Conservation (phyloP, 1,140 invertebrate genomes). For the Ridgeia piscesae region DNA sequence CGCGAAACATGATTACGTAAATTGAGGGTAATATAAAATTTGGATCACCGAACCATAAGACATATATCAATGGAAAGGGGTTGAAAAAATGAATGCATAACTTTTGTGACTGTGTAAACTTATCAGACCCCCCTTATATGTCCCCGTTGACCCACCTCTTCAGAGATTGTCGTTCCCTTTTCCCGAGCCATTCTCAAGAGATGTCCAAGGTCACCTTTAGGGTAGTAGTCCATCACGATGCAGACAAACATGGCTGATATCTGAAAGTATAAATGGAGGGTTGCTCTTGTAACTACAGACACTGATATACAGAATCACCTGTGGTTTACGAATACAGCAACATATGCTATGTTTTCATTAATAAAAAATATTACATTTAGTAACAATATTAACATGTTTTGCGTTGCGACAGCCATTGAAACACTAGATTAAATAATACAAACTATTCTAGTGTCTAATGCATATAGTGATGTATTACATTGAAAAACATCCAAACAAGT, state of each 20-base stretch:
- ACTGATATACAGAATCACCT: too few species aligned
- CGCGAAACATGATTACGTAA: too few species aligned
- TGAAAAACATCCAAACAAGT: too few species aligned
- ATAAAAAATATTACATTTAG: slow-evolving; percentile 12
- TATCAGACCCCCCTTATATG: neutral
- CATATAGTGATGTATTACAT: too few species aligned
- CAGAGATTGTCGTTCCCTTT: slow-evolving; percentile 37
- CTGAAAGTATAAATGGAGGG: slow-evolving; percentile 32
- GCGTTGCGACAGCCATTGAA: too few species aligned
- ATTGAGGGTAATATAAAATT: too few species aligned
- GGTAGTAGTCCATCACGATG: slow-evolving; percentile 52
- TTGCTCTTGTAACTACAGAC: neutral
- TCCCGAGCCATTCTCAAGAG: slow-evolving; percentile 25
- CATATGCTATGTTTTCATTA: neutral
- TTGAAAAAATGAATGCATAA: too few species aligned
- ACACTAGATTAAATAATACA: too few species aligned
- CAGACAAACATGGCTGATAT: slow-evolving; percentile 50
- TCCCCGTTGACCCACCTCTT: slow-evolving; percentile 37
- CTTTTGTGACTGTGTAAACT: neutral
- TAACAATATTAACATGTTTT: neutral
- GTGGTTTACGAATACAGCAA: too few species aligned
- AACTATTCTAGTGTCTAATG: too few species aligned
- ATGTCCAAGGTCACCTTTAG: slow-evolving; percentile 37
- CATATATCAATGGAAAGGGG: too few species aligned
- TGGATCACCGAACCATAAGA: too few species aligned